Evolutionary conservation across 2,797 vertebrate genomes (phyloP).

Genomic region (Squalus acanthias): DNA sequence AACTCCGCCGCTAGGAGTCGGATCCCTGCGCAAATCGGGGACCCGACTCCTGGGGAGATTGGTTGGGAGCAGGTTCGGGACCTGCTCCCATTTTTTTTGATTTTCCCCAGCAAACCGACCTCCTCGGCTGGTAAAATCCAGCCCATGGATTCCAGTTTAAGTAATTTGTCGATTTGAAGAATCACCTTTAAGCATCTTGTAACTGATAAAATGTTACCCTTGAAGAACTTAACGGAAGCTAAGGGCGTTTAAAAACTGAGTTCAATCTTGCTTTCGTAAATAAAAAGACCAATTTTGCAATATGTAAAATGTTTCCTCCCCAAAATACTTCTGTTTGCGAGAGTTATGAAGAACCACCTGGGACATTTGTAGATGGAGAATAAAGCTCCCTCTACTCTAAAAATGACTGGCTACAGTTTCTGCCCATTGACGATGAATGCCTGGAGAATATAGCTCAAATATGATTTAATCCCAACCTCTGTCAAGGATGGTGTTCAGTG

Average conservation of each 20-base stretch:
- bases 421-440: background rate
- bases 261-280: background rate
- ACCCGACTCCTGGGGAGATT: too few species aligned
- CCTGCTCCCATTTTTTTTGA: too few species aligned
- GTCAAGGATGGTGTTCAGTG: background rate
- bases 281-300: background rate
- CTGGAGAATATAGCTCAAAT: too few species aligned
- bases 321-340: background rate
- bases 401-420: background rate
- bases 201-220: too few species aligned
- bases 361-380: background rate
- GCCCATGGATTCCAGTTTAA: too few species aligned
- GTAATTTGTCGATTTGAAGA: background rate
- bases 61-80: too few species aligned
- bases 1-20: too few species aligned
- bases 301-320: background rate
- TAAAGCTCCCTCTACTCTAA: background rate
- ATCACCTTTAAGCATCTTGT: background rate
- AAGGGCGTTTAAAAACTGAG: background rate
- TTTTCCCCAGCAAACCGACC: too few species aligned
- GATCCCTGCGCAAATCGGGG: too few species aligned
- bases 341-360: background rate
- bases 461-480: too few species aligned
- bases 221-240: background rate
- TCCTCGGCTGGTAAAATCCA: too few species aligned